Base-by-base conservation (phyloP, 1,140 invertebrate species). In the Agrypnia vestita region DNA sequence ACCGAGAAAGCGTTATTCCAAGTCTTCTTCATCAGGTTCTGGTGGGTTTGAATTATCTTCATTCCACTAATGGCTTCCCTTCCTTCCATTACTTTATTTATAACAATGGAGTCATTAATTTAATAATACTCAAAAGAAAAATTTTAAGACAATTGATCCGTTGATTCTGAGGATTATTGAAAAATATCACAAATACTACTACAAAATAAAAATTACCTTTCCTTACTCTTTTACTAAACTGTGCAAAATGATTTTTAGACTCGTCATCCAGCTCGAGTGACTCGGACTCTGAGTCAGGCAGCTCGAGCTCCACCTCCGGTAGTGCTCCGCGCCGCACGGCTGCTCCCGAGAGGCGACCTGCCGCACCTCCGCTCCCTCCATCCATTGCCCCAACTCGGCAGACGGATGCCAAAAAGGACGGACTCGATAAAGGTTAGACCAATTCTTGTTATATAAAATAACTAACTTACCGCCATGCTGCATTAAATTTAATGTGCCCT, bases 211-310 rank as follows among this genome's bases (percentile, higher is more conserved):
- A 13, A 15, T 4, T 51, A 13, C 1, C 15, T n/a, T 61, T 19
- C 47, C 10, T 79, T 9, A 17, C 15, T 59, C 15, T 47, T 56
- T 61, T 46, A 49, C 15, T 17, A n/a, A 3, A 47, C 59, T 61
- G 13, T 10, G 21, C 3, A 79, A 17, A 49, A 1, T 13, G 44
- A 12, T 19, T 72, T 13, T 15, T n/a, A 89, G 88, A 89, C 71
- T 87, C 88, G 13, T 91, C 90, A 12, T 89, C 91, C 11, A 89
- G 90, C 11, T 91, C 90, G 0, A 90, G 89, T 80, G 89, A 87
- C 46, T 91, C 91, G 4, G 90, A 91, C 78, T 91, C 90, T 78
- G 89, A 89, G 74, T 89, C 90, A n/a, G 87, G 86, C 10, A 90
- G 89, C 13, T 89, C 90, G 9, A 90, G 89, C 78, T 88, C 89